Percentiles rank a stretch among this genome's conserved stretches.
Conservation (phyloP, 2,797 vertebrate genomes). For the Valencia hispanica region DNA sequence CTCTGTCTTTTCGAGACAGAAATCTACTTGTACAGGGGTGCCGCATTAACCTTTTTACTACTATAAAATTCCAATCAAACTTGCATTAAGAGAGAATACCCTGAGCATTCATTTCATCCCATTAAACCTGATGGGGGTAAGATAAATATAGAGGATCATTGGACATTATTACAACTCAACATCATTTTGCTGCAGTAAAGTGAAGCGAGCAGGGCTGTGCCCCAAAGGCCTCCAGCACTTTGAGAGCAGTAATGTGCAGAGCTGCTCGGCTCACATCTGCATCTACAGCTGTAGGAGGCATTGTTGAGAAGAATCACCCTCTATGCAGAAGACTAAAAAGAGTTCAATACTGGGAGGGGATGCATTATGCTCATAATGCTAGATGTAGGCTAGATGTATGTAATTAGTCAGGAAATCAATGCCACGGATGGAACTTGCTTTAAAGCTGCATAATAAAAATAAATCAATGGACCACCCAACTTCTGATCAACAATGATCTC, state of each 20-base stretch:
- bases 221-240: slow-evolving; percentile 16
- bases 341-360: slow-evolving; percentile 34
- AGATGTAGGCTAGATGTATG: slow-evolving; percentile 2
- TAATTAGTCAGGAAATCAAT: slow-evolving; percentile 60
- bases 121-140: slow-evolving; percentile 26
- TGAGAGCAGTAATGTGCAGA: slow-evolving; percentile 48
- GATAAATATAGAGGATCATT: slow-evolving; percentile 35
- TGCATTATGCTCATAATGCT: slow-evolving; percentile 3
- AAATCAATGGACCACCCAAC: slow-evolving; percentile 68
- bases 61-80: slow-evolving; percentile 28
- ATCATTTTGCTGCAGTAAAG: slow-evolving; percentile 31
- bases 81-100: slow-evolving; percentile 43
- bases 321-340: slow-evolving; percentile 23
- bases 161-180: slow-evolving; percentile 48
- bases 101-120: slow-evolving; percentile 13
- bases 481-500: slow-evolving; percentile 24
- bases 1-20: slow-evolving; percentile 7
- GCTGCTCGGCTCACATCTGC: slow-evolving; percentile 38
- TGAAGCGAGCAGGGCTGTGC: slow-evolving; percentile 24
- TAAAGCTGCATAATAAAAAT: slow-evolving; percentile 21
- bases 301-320: slow-evolving; percentile 48
- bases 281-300: slow-evolving; percentile 16
- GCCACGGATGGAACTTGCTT: slow-evolving; percentile 30
- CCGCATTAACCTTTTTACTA: slow-evolving; percentile 34
- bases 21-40: slow-evolving; percentile 18